Evolutionary conservation across 2,797 vertebrate species (phyloP), one percentile per base, ranked within the genome.

Genomic region (Euthynnus affinis): DNA sequence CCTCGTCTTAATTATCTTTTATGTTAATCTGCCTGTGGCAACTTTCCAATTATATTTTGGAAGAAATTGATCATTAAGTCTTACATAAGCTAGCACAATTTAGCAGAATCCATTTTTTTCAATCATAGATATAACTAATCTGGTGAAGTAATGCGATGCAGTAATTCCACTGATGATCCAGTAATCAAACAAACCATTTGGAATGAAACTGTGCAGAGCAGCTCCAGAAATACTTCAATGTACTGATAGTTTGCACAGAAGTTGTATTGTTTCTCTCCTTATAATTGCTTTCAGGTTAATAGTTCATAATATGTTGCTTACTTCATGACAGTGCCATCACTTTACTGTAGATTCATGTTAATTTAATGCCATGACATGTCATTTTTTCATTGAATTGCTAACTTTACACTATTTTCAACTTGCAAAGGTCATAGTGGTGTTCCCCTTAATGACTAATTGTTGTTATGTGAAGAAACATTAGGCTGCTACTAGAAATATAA

Each of bases 141-240:
- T 74, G 71, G 42, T 72, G 59, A 51, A 51, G 32, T 73, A 56
- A 78, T 85, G 68, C 18, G 27, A 77, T 58, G 44, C 61, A 70
- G 70, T 72, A 46, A 80, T 86, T 84, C 27, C 74, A 68, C 40
- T 65, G 62, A 87, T 69, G 53, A 83, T 76, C 64, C 49, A 71
- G 49, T 75, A 76, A 82, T 82, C 55, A 89, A 78, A 83, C 80
- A 84, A 86, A 70, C 53, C 65, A 67, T 87, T 81, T 76, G 20
- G 4, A 55, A 20, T 60, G 23, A 37, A 59, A 61, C 12, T 66
- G 55, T 27, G 44, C 29, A 23, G 58, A 23, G 70, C 48, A 57
- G 25, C 71, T 61, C 29, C 1, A 22, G 34, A 81, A 71, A 67
- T 17, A 58, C 32, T 74, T 32, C 12, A 49, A 62, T 15, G 6